Evolutionary conservation across 2,113 vertebrate genomes (phyloP).

Genomic region (Hipposideros armiger): DNA sequence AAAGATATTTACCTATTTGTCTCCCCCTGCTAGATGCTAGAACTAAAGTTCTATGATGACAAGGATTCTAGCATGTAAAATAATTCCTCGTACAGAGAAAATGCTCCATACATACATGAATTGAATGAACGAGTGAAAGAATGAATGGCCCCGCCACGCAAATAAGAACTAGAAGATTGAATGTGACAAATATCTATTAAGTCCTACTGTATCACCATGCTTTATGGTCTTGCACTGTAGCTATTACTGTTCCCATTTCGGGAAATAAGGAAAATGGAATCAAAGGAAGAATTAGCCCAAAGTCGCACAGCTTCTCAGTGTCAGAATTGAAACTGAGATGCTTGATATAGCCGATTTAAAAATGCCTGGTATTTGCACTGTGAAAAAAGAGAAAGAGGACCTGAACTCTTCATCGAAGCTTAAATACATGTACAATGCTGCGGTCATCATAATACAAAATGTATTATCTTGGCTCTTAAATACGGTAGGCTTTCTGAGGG

Average conservation of each 20-base stretch:
- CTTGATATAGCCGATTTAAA: background rate
- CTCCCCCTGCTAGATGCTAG: background rate
- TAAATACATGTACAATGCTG: background rate
- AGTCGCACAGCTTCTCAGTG: background rate
- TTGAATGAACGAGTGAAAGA: background rate
- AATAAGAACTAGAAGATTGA: background rate
- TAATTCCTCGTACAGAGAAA: background rate
- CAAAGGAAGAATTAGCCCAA: background rate
- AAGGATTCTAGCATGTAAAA: background rate
- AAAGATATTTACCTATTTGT: background rate
- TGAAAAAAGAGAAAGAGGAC: background rate
- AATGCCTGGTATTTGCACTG: background rate
- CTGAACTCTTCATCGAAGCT: background rate
- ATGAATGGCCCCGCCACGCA: background rate
- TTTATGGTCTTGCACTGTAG: background rate
- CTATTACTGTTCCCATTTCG: background rate
- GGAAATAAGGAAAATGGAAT: constrained; percentile 17
- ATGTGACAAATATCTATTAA: background rate
- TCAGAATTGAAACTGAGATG: background rate
- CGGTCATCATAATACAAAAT: background rate
- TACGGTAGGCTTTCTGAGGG: background rate
- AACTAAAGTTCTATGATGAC: background rate
- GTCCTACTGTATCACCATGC: background rate
- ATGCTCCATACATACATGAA: background rate
- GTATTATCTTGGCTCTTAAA: background rate